Conservation (phyloP, 2,113 vertebrate genomes). For the Mobula hypostoma region DNA sequence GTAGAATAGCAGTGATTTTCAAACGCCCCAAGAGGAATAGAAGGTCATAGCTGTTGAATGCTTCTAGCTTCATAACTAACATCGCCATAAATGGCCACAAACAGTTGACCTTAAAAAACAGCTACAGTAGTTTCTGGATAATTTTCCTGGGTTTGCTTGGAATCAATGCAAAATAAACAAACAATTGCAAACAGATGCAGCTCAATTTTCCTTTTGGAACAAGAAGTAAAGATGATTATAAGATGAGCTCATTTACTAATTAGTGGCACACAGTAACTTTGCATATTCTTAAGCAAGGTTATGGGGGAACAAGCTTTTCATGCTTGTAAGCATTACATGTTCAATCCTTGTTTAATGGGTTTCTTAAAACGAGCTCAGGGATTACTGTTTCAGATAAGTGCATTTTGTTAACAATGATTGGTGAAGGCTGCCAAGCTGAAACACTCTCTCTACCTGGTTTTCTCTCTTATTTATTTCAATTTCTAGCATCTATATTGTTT, state of each 20-base stretch:
- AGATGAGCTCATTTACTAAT: not conserved
- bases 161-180: constrained; percentile 2
- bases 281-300: not conserved
- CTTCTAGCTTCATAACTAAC: not conserved
- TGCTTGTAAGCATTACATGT: not conserved
- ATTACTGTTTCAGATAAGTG: not conserved
- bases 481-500: too few species aligned
- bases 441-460: too few species aligned
- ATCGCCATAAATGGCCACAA: constrained; percentile 4
- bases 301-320: not conserved
- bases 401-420: not conserved
- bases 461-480: too few species aligned
- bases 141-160: constrained; percentile 7
- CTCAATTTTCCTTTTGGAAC: not conserved
- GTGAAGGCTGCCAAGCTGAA: too few species aligned
- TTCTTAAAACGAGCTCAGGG: not conserved
- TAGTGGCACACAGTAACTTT: not conserved
- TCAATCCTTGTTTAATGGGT: not conserved
- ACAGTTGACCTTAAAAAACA: not conserved
- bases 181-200: not conserved
- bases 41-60: not conserved
- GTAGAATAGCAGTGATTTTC: not conserved
- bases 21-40: not conserved
- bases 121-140: not conserved
- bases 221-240: not conserved